phyloP scores from a whole-genome alignment of 1,140 invertebrate genomes.

The Teleopsis dalmanni region DNA sequence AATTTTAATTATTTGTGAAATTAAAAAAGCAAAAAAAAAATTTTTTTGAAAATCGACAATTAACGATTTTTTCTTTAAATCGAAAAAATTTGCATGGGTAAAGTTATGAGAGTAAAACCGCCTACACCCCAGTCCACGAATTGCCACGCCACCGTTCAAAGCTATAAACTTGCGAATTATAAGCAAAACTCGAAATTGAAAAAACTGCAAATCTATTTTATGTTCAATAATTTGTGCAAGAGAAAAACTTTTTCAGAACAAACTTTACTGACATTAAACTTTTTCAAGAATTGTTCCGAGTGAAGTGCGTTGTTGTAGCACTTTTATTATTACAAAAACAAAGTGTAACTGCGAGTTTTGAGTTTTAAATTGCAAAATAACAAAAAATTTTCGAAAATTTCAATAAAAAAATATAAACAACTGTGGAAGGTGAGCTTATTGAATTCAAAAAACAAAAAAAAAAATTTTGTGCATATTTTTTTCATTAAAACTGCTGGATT shows the following conservation, averaged over 20 bases:
- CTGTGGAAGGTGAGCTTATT: no score
- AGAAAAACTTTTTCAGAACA: slow-evolving; percentile 39
- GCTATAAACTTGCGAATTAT: slow-evolving; percentile 20
- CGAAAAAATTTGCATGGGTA: slow-evolving; percentile 28
- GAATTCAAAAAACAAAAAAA: no score
- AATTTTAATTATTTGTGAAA: not conserved
- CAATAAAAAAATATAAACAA: no score
- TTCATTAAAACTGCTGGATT: no score
- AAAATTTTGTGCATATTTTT: no score
- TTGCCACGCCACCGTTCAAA: slow-evolving; percentile 23
- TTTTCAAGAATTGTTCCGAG: no score
- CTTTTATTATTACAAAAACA: no score
- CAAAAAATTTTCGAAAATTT: no score
- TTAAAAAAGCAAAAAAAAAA: not conserved
- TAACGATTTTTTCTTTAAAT: not conserved
- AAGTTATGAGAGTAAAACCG: slow-evolving; percentile 41
- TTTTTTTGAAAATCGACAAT: not conserved
- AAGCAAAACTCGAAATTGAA: slow-evolving; percentile 28
- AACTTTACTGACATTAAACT: no score
- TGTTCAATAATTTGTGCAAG: slow-evolving; percentile 41
- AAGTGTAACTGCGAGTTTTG: no score
- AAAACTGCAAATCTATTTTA: slow-evolving; percentile 39
- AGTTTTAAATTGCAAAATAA: no score
- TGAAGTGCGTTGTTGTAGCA: no score
- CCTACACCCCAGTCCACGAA: slow-evolving; percentile 15